Evolutionary conservation across 2,797 vertebrate species (phyloP).

Genomic region (Natrix natrix): DNA sequence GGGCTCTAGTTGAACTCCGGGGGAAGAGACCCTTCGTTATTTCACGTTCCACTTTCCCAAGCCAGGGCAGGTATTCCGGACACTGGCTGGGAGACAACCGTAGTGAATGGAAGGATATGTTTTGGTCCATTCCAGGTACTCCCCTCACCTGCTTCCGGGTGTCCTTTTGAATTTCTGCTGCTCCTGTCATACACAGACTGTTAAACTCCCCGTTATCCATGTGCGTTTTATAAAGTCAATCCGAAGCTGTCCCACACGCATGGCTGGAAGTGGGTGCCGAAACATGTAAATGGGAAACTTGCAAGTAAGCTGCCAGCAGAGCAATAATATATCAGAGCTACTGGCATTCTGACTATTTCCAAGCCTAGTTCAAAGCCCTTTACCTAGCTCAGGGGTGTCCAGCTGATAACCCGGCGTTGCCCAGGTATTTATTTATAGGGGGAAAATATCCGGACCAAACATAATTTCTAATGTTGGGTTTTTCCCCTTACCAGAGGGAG

Average conservation of each 20-base stretch:
- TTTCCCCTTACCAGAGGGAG: too few relatives aligned
- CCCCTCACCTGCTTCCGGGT: background rate
- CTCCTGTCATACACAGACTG: background rate
- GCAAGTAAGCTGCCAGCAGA: background rate
- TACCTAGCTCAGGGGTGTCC: too few relatives aligned
- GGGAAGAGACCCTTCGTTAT: conserved; percentile 83
- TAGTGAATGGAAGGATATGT: conserved; percentile 87
- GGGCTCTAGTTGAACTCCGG: conserved; percentile 78
- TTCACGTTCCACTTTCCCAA: conserved; percentile 88
- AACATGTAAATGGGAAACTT: background rate
- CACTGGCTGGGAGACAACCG: conserved; percentile 90
- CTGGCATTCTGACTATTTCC: background rate
- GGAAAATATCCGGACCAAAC: too few relatives aligned
- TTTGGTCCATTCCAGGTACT: conserved; percentile 82
- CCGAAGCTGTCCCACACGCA: background rate
- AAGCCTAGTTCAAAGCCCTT: background rate
- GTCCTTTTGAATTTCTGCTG: background rate
- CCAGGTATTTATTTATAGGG: too few relatives aligned
- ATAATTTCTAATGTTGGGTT: too few relatives aligned
- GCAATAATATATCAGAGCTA: background rate
- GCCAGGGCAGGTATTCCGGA: conserved; percentile 85
- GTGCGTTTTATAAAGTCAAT: background rate
- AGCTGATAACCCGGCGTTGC: too few relatives aligned
- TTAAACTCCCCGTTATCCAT: background rate
- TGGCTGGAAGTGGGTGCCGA: background rate